Evolutionary conservation across 2,888 invertebrate genomes (phyloP), one percentile per base, ranked within the genome.

Genomic region (Hemaris fuciformis): DNA sequence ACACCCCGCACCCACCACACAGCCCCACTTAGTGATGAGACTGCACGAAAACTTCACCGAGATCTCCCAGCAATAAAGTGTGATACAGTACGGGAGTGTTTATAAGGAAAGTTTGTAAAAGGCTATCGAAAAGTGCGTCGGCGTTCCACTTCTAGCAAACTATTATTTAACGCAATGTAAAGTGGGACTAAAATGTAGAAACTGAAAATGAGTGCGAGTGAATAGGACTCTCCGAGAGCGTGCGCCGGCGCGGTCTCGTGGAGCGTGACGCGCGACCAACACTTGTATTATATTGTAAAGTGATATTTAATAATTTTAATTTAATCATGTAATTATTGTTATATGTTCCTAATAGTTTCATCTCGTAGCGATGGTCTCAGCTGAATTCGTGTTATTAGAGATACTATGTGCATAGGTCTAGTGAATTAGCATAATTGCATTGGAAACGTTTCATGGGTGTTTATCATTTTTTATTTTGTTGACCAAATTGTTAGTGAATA

Each of bases 331-430:
- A 89, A 86, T 89, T 87, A 85, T 84, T 87, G 85, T 89, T 88
- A 84, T 89, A 90, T 89, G 91, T 92, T 92, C 91, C 92, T 92
- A 91, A 89, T 88, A 85, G 84, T 84, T 84, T 87, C 76, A 77
- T 84, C 84, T 81, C 69, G 83, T 88, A 85, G 84, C 80, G 77
- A 79, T 81, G 81, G 78, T 83, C 85, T 83, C 81, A 73, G 77
- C 76, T 79, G 77, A 78, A 79, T 79, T 79, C 76, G 75, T 79
- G 77, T 81, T 82, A 76, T 77, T 72, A 53, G 60, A 46, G 4
- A 22, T 60, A 60, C 45, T n/a, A 18, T 38, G 27, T 23, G 27
- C 45, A 57, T 58, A 62, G 57, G 63, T 38, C 22, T 80, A 81
- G 77, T 68, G 69, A 71, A 71, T 71, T 80, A 79, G 78, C 66